These are phyloP conservation scores for Neostethus bicornis DNA, from an alignment of 2,797 vertebrate species.

Conservation along the genomic window DNA sequence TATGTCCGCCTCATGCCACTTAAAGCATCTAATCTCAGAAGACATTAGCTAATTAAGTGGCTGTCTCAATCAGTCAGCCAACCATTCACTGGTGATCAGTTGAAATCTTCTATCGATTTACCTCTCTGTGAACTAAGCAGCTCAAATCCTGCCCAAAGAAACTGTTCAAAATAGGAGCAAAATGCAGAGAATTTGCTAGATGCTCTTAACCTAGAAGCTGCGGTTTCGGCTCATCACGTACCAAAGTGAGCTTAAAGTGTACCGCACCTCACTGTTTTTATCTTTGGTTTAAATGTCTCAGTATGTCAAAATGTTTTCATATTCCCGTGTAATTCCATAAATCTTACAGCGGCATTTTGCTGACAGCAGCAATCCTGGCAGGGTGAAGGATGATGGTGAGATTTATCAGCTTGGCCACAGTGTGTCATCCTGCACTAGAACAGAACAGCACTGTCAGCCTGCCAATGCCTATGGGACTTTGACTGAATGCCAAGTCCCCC, in stretches of 20 bases:
- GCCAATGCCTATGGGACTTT: constrained; percentile 35
- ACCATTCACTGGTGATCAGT: constrained; percentile 23
- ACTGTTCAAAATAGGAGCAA: constrained; percentile 7
- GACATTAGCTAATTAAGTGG: constrained; percentile 40
- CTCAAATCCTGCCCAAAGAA: constrained; percentile 17
- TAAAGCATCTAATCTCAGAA: constrained; percentile 24
- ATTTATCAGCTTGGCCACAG: constrained; percentile 51
- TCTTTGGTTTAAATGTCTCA: constrained; percentile 24
- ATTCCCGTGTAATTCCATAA: constrained; percentile 42
- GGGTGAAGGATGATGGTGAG: constrained; percentile 43
- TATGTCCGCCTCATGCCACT: constrained; percentile 7
- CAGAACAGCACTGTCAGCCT: constrained; percentile 34
- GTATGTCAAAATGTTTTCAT: constrained; percentile 39
- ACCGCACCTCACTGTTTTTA: constrained; percentile 17
- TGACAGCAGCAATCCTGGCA: constrained; percentile 34
- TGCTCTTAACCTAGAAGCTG: constrained; percentile 11
- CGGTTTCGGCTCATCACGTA: constrained; percentile 43
- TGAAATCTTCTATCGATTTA: constrained; percentile 21
- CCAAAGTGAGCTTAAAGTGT: constrained; percentile 22
- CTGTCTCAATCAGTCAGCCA: constrained; percentile 23
- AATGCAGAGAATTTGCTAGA: constrained; percentile 1
- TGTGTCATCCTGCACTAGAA: constrained; percentile 31
- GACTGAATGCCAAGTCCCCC: constrained; percentile 26
- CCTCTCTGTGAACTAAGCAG: constrained; percentile 16
- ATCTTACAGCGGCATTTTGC: constrained; percentile 18